Evolutionary conservation across 1,140 invertebrate species (phyloP).

Genomic region (Drosophila nebulosa): DNA sequence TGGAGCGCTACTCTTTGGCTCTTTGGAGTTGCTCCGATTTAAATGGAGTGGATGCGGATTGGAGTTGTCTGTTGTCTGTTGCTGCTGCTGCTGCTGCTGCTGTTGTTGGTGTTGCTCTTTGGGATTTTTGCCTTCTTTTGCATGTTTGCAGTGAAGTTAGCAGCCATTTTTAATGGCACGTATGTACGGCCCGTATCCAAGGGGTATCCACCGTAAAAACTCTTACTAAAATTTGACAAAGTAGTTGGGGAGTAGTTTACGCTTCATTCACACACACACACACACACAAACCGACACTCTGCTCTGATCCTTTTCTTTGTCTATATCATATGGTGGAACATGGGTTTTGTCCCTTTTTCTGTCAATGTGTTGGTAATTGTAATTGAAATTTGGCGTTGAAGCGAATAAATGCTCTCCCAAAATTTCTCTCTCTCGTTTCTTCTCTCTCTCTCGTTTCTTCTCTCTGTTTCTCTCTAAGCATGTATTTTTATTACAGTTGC

Average conservation of each 20-base stretch:
- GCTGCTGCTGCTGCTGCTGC: slow-evolving; percentile 17
- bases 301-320: slow-evolving; percentile 5
- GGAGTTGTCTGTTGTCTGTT: slow-evolving; percentile 4
- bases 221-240: neutral
- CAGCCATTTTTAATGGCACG: slow-evolving; percentile 73
- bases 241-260: slow-evolving; percentile 9
- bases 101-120: slow-evolving; percentile 62
- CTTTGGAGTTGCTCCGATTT: slow-evolving; percentile 60
- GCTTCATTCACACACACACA: slow-evolving; percentile 19
- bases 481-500: slow-evolving; percentile 69
- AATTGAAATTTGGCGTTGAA: slow-evolving; percentile 80
- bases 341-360: slow-evolving; percentile 11
- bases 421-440: slow-evolving; percentile 13
- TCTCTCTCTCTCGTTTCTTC: neutral
- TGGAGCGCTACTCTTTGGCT: slow-evolving; percentile 33
- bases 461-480: slow-evolving; percentile 10
- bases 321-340: slow-evolving; percentile 18
- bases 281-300: neutral
- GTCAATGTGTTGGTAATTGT: slow-evolving; percentile 62
- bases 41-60: slow-evolving; percentile 44
- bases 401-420: slow-evolving; percentile 61
- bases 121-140: neutral
- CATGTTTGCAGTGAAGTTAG: slow-evolving; percentile 72
- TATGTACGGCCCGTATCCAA: slow-evolving; percentile 25
- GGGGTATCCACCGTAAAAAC: slow-evolving; percentile 12